phyloP scores from a whole-genome alignment of 2,113 vertebrate species.

The Hemichromis elongatus region DNA sequence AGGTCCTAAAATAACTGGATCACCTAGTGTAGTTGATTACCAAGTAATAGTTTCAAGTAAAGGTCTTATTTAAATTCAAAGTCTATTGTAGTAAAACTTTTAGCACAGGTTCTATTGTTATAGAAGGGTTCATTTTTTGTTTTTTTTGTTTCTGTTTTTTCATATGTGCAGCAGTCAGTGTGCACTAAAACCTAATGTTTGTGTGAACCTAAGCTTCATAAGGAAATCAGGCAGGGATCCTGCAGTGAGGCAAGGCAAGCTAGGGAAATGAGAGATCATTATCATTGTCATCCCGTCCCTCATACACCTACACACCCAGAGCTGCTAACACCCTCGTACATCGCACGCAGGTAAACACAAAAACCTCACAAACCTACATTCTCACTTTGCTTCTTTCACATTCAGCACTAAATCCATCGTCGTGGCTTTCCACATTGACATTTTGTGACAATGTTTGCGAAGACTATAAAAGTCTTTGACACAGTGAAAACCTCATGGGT shows the following conservation, averaged over 20 bases:
- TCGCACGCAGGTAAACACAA: slow-evolving; percentile 28
- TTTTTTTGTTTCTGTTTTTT: neutral
- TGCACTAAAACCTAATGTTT: neutral
- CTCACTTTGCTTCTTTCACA: neutral
- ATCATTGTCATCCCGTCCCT: neutral
- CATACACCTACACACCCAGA: neutral
- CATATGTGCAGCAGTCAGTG: neutral
- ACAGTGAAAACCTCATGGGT: neutral
- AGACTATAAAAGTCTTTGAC: neutral
- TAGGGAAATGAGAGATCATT: slow-evolving; percentile 41
- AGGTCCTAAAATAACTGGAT: neutral
- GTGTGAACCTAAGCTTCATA: neutral
- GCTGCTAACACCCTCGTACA: slow-evolving; percentile 6
- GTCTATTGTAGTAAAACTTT: neutral
- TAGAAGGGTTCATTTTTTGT: neutral
- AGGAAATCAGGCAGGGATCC: slow-evolving; percentile 44
- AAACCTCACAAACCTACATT: neutral
- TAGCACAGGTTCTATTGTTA: neutral
- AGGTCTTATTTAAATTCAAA: neutral
- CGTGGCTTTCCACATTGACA: neutral
- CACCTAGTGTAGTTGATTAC: neutral
- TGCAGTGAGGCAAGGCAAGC: neutral
- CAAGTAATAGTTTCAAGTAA: neutral
- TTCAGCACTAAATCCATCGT: neutral
- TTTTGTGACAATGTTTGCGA: neutral